Conservation (phyloP, 1,140 invertebrate species). For the Spodoptera frugiperda region DNA sequence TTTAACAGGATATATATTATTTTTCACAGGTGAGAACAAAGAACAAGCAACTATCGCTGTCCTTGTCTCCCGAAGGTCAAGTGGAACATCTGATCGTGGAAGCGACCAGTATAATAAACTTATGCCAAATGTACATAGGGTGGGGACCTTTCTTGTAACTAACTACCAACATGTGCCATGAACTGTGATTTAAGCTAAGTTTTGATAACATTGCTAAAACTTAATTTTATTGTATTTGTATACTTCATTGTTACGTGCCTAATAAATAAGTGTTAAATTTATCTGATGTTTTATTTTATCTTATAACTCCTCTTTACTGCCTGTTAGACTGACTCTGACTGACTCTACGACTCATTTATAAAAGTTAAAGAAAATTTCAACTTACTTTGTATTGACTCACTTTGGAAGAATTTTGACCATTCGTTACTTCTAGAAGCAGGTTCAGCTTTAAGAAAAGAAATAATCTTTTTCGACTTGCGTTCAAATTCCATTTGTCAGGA, state of each 20-base stretch:
- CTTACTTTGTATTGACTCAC: no score
- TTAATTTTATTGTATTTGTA: no score
- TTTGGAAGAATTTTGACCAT: no score
- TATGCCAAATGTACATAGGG: constrained; percentile 98
- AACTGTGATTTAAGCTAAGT: constrained; percentile 14
- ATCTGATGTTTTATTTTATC: neutral
- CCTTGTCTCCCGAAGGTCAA: constrained; percentile 96
- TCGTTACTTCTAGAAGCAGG: no score
- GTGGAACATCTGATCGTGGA: constrained; percentile 96
- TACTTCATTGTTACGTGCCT: neutral
- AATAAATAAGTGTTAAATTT: constrained; percentile 4
- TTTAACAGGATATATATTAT: neutral
- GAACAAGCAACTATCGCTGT: constrained; percentile 86
- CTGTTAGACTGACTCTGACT: no score
- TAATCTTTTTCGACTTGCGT: no score
- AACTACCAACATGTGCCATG: neutral
- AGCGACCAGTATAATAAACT: constrained; percentile 95
- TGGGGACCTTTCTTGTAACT: constrained; percentile 95
- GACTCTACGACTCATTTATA: no score
- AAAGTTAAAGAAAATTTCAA: no score
- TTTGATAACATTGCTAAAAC: neutral
- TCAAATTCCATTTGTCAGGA: no score
- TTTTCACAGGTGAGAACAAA: constrained; percentile 85
- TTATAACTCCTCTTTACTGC: no score
- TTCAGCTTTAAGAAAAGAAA: no score